These are phyloP conservation scores for Nipponia nippon DNA, from an alignment of 2,113 vertebrate species.

Conservation along the genomic window DNA sequence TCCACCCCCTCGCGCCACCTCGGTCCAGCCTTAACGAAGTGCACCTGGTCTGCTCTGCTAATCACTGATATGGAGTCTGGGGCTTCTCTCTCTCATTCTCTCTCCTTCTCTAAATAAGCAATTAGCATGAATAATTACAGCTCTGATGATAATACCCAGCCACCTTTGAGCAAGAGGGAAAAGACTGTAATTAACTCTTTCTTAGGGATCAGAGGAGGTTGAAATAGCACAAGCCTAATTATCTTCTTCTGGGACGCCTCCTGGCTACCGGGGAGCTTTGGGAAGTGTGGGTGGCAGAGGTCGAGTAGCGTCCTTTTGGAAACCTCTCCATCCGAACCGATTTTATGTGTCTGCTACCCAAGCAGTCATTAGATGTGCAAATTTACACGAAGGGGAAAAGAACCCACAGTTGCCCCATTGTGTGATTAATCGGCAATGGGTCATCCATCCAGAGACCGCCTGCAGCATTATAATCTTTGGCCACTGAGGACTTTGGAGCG, in stretches of 20 bases:
- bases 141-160: slow-evolving; percentile 61
- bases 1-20: not conserved
- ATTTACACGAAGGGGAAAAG: not conserved
- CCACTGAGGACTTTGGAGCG: not conserved
- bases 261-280: not conserved
- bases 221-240: slow-evolving; percentile 16
- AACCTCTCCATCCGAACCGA: not conserved
- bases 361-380: not conserved
- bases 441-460: not conserved
- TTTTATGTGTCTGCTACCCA: not conserved
- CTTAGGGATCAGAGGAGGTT: slow-evolving; percentile 49
- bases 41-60: slow-evolving; percentile 37
- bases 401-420: not conserved
- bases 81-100: not conserved
- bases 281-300: not conserved
- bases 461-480: not conserved
- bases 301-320: not conserved
- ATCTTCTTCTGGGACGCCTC: not conserved
- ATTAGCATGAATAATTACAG: slow-evolving; percentile 76
- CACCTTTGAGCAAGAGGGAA: slow-evolving; percentile 66
- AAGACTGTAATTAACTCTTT: slow-evolving; percentile 72
- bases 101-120: slow-evolving; percentile 64
- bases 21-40: not conserved
- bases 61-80: not conserved
- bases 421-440: not conserved